Base-by-base conservation (phyloP, 1,140 invertebrate species). In the Drosophila fuyamai region DNA sequence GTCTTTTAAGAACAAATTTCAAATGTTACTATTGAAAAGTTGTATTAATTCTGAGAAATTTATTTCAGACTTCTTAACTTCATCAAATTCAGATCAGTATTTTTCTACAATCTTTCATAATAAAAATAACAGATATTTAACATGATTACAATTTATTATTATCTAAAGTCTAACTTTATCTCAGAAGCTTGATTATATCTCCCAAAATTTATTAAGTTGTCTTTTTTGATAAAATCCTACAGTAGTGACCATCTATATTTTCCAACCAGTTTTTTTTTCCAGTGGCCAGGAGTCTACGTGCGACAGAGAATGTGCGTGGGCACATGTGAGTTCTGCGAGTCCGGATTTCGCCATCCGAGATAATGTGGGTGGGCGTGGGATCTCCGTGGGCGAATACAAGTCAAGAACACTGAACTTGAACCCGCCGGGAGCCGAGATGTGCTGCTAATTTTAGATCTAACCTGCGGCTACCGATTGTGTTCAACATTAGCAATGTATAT, bases 371-470 rank as follows among this genome's bases (percentile, higher is more conserved):
- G 36, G 40, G 62, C 36, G 48, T 43, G 50, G 53, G 29, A 68
- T 16, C 36, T 75, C 53, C 80, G 80, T 83, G 74, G 76, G 81
- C 41, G 75, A 76, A 84, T 84, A 58, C 76, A 57, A 85, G 77
- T 81, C 81, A 84, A 68, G 81, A 66, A 48, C 53, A 46, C 65
- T 85, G 81, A 84, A 84, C 81, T 84, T 84, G 81, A 84, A 84
- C 81, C 48, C 61, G 72, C 62, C 61, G 47, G 72, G 61, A 77
- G 61, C 72, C 65, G 67, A 81, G 83, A 76, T 73, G 32, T 61
- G 55, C 55, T 18, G 40, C 68, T 85, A 84, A 80, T 57, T 85
- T 84, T 85, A 84, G 81, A 65, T 58, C 46, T 51, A 79, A 51
- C 81, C 72, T 71, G 76, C 65, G 57, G 50, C 61, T 43, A 72